Evolutionary conservation across 2,888 invertebrate genomes (phyloP), one percentile per base, ranked within the genome.

Genomic region (Anthoptus insignis): DNA sequence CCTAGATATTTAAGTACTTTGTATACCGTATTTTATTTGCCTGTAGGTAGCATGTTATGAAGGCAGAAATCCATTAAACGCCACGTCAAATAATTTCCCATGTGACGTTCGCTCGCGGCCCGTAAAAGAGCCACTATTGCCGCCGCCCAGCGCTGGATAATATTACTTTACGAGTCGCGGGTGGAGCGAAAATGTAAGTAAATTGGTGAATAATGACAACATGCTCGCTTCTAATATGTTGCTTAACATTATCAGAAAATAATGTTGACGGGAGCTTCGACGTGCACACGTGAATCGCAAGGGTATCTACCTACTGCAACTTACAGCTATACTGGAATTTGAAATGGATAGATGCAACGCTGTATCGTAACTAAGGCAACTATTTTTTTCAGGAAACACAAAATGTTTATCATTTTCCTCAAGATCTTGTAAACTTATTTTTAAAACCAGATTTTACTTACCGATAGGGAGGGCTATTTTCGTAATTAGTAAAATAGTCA

Each of bases 81-180:
- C 81, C 87, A 91, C 91, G 92, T 93, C 92, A 92, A 93, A 93
- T 93, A 93, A 93, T 92, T 93, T 93, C 92, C 92, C 92, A 91
- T 90, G 92, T 91, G 92, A 91, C 91, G 87, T 83, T 81, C 87
- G 88, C 91, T 88, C 89, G 90, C 89, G 90, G 91, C 90, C 90
- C 91, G 91, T 91, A 91, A 92, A 91, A 90, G 90, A 89, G 90
- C 90, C 91, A 91, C 90, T 92, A 91, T 89, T 90, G 89, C 91
- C 89, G 85, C 81, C 87, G 88, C 89, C 90, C 89, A 86, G 83
- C 87, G 86, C 83, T 84, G 88, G 88, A 88, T 91, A 91, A 92
- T 92, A 91, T 92, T 91, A 92, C 91, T 92, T 92, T 91, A 93
- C 87, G 89, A 88, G 83, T 85, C 88, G 87, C 83, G 88, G 89